Conservation (phyloP, 2,797 vertebrate genomes). For the Poecilia wingei region DNA sequence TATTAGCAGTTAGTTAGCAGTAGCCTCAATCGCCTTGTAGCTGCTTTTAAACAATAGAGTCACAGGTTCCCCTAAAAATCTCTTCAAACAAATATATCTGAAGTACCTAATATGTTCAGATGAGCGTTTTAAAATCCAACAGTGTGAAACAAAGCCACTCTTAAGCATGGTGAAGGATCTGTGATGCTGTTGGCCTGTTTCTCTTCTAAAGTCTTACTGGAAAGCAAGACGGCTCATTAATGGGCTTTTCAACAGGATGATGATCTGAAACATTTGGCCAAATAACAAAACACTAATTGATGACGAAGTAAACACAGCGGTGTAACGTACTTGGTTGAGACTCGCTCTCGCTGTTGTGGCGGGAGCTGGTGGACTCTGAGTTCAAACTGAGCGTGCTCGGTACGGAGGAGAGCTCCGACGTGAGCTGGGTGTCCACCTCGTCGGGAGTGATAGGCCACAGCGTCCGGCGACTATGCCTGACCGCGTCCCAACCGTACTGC, state of each 20-base stretch:
- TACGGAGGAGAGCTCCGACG: constrained; percentile 92
- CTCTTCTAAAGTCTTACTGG: neutral
- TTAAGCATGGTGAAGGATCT: neutral
- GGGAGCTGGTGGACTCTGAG: constrained; percentile 95
- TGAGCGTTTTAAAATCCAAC: neutral
- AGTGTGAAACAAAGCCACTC: neutral
- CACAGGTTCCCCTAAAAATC: neutral
- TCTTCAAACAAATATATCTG: neutral
- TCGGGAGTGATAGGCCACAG: constrained; percentile 96
- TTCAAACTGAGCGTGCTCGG: constrained; percentile 97
- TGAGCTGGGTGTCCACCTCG: constrained; percentile 88
- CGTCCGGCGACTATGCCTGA: constrained; percentile 93
- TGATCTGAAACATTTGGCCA: neutral
- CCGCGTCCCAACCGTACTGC: constrained; percentile 93
- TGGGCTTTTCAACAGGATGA: neutral
- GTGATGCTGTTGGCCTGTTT: neutral
- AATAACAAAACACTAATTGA: neutral
- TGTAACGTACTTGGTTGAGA: constrained; percentile 91
- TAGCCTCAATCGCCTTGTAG: too few relatives aligned
- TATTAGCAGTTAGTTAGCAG: too few relatives aligned
- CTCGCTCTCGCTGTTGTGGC: constrained; percentile 98
- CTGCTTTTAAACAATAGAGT: neutral
- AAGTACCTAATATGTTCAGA: neutral
- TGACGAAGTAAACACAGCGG: neutral
- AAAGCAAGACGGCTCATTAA: neutral